Base-by-base conservation (phyloP, 2,888 invertebrate genomes). In the Ptilodon capucinus region DNA sequence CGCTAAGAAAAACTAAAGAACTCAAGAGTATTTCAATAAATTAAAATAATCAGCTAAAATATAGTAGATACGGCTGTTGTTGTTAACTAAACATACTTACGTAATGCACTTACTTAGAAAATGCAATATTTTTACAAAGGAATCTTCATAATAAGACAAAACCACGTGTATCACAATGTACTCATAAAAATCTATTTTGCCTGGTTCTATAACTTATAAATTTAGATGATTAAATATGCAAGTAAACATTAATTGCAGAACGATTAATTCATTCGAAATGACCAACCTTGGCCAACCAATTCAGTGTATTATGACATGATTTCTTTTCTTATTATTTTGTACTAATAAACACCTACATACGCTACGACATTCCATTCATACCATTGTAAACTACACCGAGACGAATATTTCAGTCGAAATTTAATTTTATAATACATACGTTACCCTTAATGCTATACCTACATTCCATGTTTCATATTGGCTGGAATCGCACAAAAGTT, bases 391-490 rank as follows among this genome's bases (percentile, higher is more conserved):
- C 87, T 88, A 89, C 84, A 77, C 74, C 85, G 76, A 87, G 88
- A 89, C 88, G 80, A 86, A 84, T 84, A 86, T 81, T 86, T 89
- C 89, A 89, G 89, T 89, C 89, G 76, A 88, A 86, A 87, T 82
- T 82, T 84, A 79, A n/a, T 84, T 82, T 77, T 80, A 84, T 79
- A 84, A 84, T 86, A 86, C 80, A 82, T 81, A 83, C 71, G 72
- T 76, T 74, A 81, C 69, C 61, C 79, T 78, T 80, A 81, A 76
- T 68, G 74, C 76, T 83, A 81, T 66, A 73, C 61, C 74, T 75
- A 72, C 61, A 62, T 63, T 71, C 68, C 75, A 70, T 74, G 75
- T 78, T 80, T 79, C 73, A 81, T 71, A 73, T 84, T 86, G 86
- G 86, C 86, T 86, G 86, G 85, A 86, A 84, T 86, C 83, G 81